phyloP scores from a whole-genome alignment of 2,888 invertebrate genomes.

The Actias luna region DNA sequence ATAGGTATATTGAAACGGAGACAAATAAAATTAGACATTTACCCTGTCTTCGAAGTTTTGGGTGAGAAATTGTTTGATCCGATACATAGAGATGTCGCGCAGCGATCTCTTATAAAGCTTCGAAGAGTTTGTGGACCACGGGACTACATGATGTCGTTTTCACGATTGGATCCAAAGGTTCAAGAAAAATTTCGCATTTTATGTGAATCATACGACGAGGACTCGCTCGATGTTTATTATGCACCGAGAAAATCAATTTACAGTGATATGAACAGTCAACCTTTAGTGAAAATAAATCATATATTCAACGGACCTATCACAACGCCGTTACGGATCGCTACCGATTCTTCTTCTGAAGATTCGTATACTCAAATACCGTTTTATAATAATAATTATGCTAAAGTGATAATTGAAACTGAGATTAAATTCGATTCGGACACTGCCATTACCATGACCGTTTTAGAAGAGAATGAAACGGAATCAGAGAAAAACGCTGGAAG shows the following conservation, averaged over 20 bases:
- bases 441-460: conserved; percentile 91
- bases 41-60: conserved; percentile 77
- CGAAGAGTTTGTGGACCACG: conserved; percentile 85
- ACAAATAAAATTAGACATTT: conserved; percentile 71
- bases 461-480: conserved; percentile 85
- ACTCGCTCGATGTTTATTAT: conserved; percentile 73
- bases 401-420: conserved; percentile 91
- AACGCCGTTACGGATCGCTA: conserved; percentile 58
- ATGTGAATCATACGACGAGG: conserved; percentile 72
- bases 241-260: conserved; percentile 60
- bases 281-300: conserved; percentile 63
- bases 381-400: conserved; percentile 77
- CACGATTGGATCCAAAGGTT: conserved; percentile 64
- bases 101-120: conserved; percentile 87
- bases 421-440: conserved; percentile 91
- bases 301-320: conserved; percentile 52
- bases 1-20: conserved; percentile 79
- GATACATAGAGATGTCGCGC: conserved; percentile 85
- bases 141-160: conserved; percentile 83
- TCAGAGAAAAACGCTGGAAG: conserved; percentile 69
- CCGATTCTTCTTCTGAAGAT: conserved; percentile 83
- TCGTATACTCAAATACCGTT: conserved; percentile 71
- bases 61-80: conserved; percentile 79
- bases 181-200: conserved; percentile 76
- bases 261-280: conserved; percentile 51